A percentile compares a stretch with the other conserved stretches of the same genome.
phyloP scores from a whole-genome alignment of 2,888 invertebrate genomes.

The Cancer borealis region DNA sequence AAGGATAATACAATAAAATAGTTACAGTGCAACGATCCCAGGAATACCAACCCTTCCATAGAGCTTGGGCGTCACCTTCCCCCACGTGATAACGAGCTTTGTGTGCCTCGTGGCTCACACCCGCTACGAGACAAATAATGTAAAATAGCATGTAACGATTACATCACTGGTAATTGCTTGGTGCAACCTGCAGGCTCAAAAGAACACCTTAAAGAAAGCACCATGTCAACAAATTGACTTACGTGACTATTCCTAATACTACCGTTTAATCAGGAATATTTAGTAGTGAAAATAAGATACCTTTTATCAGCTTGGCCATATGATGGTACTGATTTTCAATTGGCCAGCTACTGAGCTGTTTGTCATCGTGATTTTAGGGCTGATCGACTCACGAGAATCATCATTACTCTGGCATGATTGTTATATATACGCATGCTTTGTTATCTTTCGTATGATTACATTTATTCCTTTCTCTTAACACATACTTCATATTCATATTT shows the following conservation, averaged over 20 bases:
- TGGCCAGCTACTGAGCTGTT: neutral
- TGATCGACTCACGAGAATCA: neutral
- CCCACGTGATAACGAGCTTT: constrained; percentile 1
- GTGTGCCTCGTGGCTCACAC: constrained; percentile 21
- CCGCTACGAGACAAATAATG: neutral
- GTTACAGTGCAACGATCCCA: neutral
- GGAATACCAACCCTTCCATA: constrained; percentile 18
- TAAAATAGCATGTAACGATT: neutral
- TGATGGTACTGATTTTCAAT: neutral
- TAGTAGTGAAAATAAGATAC: neutral
- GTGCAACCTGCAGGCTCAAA: neutral
- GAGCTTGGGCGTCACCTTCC: constrained; percentile 1
- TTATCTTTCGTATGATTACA: neutral
- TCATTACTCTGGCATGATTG: neutral
- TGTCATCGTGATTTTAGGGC: neutral
- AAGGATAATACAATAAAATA: neutral
- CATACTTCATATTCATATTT: neutral
- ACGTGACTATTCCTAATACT: neutral
- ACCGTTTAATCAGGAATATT: neutral
- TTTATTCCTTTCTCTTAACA: neutral
- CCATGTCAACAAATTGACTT: neutral
- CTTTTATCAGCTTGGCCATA: neutral
- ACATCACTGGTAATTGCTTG: neutral
- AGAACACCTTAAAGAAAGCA: neutral
- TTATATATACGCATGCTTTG: neutral